These are phyloP conservation scores for Phrynosoma platyrhinos DNA, from an alignment of 2,113 vertebrate species.

Conservation along the genomic window DNA sequence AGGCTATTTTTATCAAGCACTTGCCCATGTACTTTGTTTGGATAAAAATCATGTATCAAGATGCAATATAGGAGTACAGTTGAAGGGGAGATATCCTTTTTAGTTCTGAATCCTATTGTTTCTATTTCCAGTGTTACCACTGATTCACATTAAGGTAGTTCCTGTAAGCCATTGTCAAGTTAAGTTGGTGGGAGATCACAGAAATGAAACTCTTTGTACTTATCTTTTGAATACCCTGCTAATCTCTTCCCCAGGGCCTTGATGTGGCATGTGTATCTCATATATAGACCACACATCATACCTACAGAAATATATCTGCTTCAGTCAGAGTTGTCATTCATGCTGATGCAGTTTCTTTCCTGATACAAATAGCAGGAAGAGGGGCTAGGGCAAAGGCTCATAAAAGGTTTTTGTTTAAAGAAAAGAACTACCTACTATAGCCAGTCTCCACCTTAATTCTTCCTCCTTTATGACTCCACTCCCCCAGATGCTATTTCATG, in stretches of 20 bases:
- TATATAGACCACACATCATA: too few relatives aligned
- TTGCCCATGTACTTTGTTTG: not conserved
- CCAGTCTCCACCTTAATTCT: not conserved
- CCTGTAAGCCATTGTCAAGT: not conserved
- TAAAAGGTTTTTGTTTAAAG: too few relatives aligned
- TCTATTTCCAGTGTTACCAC: not conserved
- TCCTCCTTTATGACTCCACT: not conserved
- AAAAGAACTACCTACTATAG: not conserved
- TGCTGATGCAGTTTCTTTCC: too few relatives aligned
- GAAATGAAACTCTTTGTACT: constrained; percentile 22
- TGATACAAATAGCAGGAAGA: too few relatives aligned
- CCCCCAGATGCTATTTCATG: too few relatives aligned
- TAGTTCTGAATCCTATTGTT: not conserved
- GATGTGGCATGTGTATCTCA: too few relatives aligned
- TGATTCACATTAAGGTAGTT: not conserved
- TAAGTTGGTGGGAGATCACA: not conserved
- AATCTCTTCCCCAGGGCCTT: too few relatives aligned
- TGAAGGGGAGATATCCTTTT: not conserved
- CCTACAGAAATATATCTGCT: too few relatives aligned
- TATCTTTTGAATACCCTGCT: not conserved
- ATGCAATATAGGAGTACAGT: too few relatives aligned
- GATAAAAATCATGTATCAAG: not conserved
- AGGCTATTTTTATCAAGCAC: not conserved
- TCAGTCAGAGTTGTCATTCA: too few relatives aligned
- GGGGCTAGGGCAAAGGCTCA: too few relatives aligned